These are phyloP conservation scores for Pogonus chalceus DNA, from an alignment of 1,140 invertebrate species.

Conservation along the genomic window DNA sequence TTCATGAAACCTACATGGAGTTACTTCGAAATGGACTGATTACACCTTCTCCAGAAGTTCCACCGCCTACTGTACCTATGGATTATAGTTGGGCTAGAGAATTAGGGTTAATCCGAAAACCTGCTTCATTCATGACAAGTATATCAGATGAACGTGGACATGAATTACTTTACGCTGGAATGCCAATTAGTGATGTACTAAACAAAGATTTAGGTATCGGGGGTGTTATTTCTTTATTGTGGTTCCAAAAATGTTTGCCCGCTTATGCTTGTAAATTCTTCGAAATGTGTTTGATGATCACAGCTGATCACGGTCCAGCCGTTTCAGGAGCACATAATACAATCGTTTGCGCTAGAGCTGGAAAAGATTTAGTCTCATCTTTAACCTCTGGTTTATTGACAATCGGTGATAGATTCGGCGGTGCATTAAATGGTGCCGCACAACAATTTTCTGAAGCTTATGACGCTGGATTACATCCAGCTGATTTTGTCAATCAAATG, in stretches of 20 bases:
- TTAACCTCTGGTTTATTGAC: slow-evolving; percentile 93
- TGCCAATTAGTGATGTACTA: slow-evolving; percentile 92
- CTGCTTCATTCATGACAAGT: slow-evolving; percentile 98
- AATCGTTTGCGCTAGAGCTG: slow-evolving; percentile 96
- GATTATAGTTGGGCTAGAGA: slow-evolving; percentile 98
- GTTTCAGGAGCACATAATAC: slow-evolving; percentile 99
- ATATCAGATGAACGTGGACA: slow-evolving; percentile 99
- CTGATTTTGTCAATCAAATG: slow-evolving; percentile 98
- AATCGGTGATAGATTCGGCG: slow-evolving; percentile 98
- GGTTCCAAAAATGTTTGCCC: slow-evolving; percentile 96
- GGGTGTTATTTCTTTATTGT: slow-evolving; percentile 91
- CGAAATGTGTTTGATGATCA: slow-evolving; percentile 98
- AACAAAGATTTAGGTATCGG: slow-evolving; percentile 90
- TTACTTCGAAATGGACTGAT: slow-evolving; percentile 77
- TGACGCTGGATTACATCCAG: slow-evolving; percentile 86
- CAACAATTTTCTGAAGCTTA: slow-evolving; percentile 93
- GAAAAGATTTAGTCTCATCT: slow-evolving; percentile 97
- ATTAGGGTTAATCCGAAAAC: slow-evolving; percentile 94
- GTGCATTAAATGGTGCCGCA: slow-evolving; percentile 93
- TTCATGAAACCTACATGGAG: slow-evolving; percentile 67
- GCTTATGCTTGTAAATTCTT: slow-evolving; percentile 94
- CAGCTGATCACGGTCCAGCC: slow-evolving; percentile 97
- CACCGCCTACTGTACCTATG: slow-evolving; percentile 98
- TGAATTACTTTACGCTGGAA: slow-evolving; percentile 92
- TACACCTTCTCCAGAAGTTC: slow-evolving; percentile 78